Percentiles rank a stretch among this genome's conserved stretches.
Evolutionary conservation across 1,140 invertebrate species (phyloP).

Genomic region (Musca domestica): DNA sequence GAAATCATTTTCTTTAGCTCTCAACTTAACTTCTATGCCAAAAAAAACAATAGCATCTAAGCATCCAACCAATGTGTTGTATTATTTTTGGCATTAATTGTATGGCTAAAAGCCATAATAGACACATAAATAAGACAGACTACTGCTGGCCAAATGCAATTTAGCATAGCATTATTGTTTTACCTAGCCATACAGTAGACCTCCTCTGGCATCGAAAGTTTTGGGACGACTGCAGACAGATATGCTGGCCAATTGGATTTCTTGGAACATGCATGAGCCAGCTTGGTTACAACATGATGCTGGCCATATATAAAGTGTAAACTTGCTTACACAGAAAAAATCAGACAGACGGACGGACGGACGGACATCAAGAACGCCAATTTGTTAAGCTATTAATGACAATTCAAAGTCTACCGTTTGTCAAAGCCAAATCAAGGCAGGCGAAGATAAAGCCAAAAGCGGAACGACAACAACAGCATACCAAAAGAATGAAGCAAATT

Average conservation of each 20-base stretch:
- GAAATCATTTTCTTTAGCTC: too few relatives aligned
- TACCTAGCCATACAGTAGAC: too few relatives aligned
- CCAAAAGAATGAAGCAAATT: background rate
- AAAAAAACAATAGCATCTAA: too few relatives aligned
- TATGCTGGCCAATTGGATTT: too few relatives aligned
- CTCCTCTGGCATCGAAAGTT: too few relatives aligned
- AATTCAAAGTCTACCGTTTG: constrained; percentile 22
- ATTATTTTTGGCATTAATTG: constrained; percentile 3
- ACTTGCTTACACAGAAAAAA: background rate
- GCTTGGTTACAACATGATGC: too few relatives aligned
- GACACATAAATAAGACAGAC: constrained; percentile 15
- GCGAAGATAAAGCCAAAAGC: background rate
- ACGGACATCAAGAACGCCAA: background rate
- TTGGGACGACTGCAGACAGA: too few relatives aligned
- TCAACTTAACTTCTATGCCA: too few relatives aligned
- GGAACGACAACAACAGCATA: background rate
- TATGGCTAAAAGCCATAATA: constrained; percentile 19
- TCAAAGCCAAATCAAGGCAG: background rate
- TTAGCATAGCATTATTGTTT: too few relatives aligned
- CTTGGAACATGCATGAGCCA: too few relatives aligned
- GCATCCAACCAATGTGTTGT: too few relatives aligned
- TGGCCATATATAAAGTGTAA: too few relatives aligned
- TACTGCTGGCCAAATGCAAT: background rate
- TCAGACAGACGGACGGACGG: background rate
- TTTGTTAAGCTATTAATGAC: constrained; percentile 21